Percentiles rank a stretch among this genome's conserved stretches.
phyloP scores from a whole-genome alignment of 2,113 vertebrate species.

The Cettia cetti region DNA sequence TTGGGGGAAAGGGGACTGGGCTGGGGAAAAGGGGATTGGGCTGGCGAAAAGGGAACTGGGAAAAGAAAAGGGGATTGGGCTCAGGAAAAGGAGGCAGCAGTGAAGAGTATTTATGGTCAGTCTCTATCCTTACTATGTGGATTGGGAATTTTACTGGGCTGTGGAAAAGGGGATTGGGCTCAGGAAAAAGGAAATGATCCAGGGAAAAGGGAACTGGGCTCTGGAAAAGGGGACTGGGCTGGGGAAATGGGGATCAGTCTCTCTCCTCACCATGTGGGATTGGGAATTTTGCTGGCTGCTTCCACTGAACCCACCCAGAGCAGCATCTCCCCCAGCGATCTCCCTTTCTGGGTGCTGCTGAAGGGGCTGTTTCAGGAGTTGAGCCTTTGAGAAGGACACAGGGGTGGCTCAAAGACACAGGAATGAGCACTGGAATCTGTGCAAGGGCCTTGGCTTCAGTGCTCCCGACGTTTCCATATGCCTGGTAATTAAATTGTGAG shows the following conservation, averaged over 20 bases:
- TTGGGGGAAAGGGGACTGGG: not conserved
- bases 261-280: not conserved
- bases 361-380: not conserved
- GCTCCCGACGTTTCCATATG: constrained; percentile 5
- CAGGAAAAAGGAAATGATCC: too few species aligned
- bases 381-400: not conserved
- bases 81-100: too few species aligned
- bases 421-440: not conserved
- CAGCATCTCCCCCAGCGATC: not conserved
- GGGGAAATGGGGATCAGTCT: not conserved
- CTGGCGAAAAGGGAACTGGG: too few species aligned
- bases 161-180: too few species aligned
- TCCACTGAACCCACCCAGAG: not conserved
- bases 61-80: too few species aligned
- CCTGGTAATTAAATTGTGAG: constrained; percentile 36
- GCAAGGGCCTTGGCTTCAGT: not conserved
- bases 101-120: too few species aligned
- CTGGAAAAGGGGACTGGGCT: not conserved
- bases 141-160: too few species aligned
- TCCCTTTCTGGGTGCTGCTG: not conserved
- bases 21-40: not conserved
- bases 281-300: not conserved
- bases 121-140: too few species aligned
- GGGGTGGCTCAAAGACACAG: not conserved
- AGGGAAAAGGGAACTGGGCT: not conserved